Conservation (phyloP, 1,140 invertebrate species). For the Drosophila miranda region DNA sequence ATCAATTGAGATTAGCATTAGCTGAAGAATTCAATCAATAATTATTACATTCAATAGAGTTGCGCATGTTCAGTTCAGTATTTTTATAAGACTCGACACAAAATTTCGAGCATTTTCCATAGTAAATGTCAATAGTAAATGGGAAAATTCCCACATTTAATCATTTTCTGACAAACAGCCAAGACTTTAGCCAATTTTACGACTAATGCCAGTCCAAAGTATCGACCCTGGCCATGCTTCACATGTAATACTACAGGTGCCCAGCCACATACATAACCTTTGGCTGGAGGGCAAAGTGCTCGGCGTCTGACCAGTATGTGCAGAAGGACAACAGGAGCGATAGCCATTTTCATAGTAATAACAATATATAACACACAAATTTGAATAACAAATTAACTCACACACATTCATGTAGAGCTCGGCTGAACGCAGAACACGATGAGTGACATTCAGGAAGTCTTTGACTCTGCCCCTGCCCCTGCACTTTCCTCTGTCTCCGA, state of each 20-base stretch:
- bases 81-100: too few relatives aligned
- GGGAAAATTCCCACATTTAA: too few relatives aligned
- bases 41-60: not conserved
- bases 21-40: slow-evolving; percentile 2
- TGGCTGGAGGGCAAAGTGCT: slow-evolving; percentile 58
- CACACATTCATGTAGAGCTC: slow-evolving; percentile 34
- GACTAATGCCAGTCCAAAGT: slow-evolving; percentile 22
- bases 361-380: slow-evolving; percentile 80
- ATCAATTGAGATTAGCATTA: slow-evolving; percentile 25
- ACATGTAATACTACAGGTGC: slow-evolving; percentile 22
- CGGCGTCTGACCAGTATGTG: slow-evolving; percentile 23
- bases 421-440: not conserved
- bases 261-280: slow-evolving; percentile 30
- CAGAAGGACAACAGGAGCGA: slow-evolving; percentile 15
- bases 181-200: too few relatives aligned
- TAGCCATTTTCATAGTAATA: slow-evolving; percentile 76
- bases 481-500: slow-evolving; percentile 10
- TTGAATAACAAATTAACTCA: slow-evolving; percentile 78
- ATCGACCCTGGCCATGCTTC: slow-evolving; percentile 36
- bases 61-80: not conserved
- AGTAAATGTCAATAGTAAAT: too few relatives aligned
- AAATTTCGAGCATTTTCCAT: not conserved
- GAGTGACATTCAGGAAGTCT: slow-evolving; percentile 56
- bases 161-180: not conserved
- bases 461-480: slow-evolving; percentile 5